phyloP scores from a whole-genome alignment of 2,797 vertebrate genomes.

The Perodicticus potto region DNA sequence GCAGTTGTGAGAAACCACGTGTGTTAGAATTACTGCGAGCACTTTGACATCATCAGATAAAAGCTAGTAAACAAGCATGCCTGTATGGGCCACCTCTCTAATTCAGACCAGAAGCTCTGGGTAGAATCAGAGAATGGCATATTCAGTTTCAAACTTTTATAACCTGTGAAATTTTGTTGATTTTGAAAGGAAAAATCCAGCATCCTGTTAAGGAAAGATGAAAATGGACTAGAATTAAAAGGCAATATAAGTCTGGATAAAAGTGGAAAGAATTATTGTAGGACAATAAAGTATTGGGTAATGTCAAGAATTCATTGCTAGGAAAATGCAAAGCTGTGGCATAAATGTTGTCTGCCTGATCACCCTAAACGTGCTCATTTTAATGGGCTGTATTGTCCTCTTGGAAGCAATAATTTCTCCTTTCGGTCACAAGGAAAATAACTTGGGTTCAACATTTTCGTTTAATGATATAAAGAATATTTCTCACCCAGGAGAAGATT shows the following conservation, averaged over 20 bases:
- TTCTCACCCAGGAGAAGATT: not conserved
- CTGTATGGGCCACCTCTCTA: not conserved
- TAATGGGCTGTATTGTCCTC: not conserved
- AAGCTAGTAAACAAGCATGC: not conserved
- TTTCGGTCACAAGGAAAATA: not conserved
- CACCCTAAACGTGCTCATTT: not conserved
- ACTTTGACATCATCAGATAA: not conserved
- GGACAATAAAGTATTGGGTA: not conserved
- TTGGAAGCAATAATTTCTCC: not conserved
- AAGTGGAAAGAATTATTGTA: not conserved
- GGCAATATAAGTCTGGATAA: not conserved
- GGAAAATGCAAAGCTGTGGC: not conserved
- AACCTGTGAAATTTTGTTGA: conserved; percentile 6
- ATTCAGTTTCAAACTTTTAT: not conserved
- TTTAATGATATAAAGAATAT: not conserved
- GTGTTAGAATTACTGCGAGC: not conserved
- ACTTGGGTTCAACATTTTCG: not conserved
- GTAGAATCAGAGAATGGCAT: not conserved
- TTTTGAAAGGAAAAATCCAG: conserved; percentile 46
- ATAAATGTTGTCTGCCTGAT: not conserved
- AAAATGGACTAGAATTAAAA: not conserved
- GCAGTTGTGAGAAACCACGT: conserved; percentile 22
- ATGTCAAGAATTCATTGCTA: fast-evolving
- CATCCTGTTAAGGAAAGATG: not conserved
- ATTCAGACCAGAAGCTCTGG: not conserved